A percentile compares a stretch with the other conserved stretches of the same genome.
phyloP scores from a whole-genome alignment of 2,888 invertebrate genomes.

The Lomographa bimaculata region DNA sequence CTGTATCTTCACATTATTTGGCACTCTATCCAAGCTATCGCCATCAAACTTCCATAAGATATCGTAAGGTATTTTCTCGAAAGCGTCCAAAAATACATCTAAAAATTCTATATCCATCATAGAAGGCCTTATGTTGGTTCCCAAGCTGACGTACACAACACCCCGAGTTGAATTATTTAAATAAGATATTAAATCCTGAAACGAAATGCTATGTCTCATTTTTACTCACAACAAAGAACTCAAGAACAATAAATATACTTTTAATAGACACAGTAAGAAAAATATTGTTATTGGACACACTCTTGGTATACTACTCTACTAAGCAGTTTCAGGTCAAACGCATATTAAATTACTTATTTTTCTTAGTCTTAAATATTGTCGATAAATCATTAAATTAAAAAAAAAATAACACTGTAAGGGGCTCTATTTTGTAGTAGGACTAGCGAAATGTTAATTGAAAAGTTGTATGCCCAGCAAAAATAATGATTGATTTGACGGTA shows the following conservation, averaged over 20 bases:
- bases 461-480: too few species aligned
- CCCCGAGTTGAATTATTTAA: constrained; percentile 38
- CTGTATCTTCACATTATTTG: constrained; percentile 37
- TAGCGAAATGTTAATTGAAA: too few species aligned
- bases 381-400: too few species aligned
- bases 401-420: too few species aligned
- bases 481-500: too few species aligned
- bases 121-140: constrained; percentile 37
- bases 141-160: constrained; percentile 44
- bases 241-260: not conserved
- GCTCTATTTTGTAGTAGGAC: too few species aligned
- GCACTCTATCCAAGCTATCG: constrained; percentile 25
- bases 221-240: not conserved
- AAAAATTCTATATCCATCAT: constrained; percentile 35
- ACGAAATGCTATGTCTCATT: too few species aligned
- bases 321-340: too few species aligned
- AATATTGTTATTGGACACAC: too few species aligned
- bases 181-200: constrained; percentile 40
- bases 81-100: constrained; percentile 35
- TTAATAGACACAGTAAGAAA: constrained; percentile 1
- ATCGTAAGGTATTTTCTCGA: constrained; percentile 37
- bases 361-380: too few species aligned
- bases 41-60: constrained; percentile 44
- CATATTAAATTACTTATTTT: too few species aligned
- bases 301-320: too few species aligned